These are phyloP conservation scores for Napeogenes sylphis DNA, from an alignment of 2,888 invertebrate species.

Conservation along the genomic window DNA sequence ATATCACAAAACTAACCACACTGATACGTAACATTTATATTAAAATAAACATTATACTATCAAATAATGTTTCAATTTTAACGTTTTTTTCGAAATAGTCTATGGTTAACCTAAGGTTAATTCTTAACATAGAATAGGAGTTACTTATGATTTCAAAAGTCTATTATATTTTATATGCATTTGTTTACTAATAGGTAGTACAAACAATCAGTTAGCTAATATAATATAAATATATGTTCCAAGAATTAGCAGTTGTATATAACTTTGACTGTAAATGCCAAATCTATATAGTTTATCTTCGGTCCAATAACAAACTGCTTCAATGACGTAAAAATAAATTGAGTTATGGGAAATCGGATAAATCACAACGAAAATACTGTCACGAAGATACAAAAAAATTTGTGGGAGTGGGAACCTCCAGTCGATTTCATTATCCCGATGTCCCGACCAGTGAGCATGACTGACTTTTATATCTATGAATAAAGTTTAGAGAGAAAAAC, in stretches of 20 bases:
- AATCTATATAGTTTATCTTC: neutral
- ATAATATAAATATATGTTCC: too few species aligned
- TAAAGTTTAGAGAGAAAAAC: conserved; percentile 33
- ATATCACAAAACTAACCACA: neutral
- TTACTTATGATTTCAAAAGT: too few species aligned
- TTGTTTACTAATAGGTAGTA: too few species aligned
- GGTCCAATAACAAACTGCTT: conserved; percentile 24
- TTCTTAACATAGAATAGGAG: too few species aligned
- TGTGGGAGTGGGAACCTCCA: conserved; percentile 54
- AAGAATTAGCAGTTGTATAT: too few species aligned
- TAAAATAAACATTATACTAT: neutral
- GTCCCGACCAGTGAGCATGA: conserved; percentile 54
- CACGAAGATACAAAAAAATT: conserved; percentile 63
- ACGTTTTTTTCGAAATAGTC: too few species aligned
- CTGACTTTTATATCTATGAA: conserved; percentile 44
- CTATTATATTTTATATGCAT: too few species aligned
- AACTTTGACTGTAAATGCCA: neutral
- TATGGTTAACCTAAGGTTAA: too few species aligned
- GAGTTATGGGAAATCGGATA: conserved; percentile 68
- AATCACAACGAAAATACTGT: conserved; percentile 72
- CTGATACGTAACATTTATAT: neutral
- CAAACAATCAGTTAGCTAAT: too few species aligned
- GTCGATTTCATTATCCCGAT: conserved; percentile 60
- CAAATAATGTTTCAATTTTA: neutral
- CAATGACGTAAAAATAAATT: conserved; percentile 58